A percentile compares a stretch with the other conserved stretches of the same genome.
These are phyloP conservation scores for Varroa destructor DNA, from an alignment of 1,140 invertebrate genomes.

Conservation along the genomic window DNA sequence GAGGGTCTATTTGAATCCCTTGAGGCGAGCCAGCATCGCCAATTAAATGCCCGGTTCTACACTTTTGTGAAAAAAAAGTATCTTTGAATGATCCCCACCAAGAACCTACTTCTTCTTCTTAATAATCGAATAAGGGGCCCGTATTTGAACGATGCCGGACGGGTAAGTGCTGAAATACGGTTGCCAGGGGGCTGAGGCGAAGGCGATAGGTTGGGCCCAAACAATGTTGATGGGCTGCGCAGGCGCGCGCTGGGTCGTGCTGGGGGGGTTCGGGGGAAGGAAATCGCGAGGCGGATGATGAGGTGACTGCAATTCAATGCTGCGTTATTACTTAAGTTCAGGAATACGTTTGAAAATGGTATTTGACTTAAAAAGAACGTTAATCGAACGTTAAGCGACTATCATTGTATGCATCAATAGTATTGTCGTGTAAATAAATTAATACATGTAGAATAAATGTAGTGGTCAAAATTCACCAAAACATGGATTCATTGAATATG, in stretches of 20 bases:
- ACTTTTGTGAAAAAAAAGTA: neutral
- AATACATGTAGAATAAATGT: too few relatives aligned
- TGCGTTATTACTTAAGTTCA: too few relatives aligned
- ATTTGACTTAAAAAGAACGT: too few relatives aligned
- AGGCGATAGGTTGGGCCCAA: constrained; percentile 5
- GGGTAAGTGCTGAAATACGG: neutral
- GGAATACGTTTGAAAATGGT: too few relatives aligned
- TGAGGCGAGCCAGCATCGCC: too few relatives aligned
- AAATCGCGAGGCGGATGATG: constrained; percentile 12
- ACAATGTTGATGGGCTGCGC: neutral
- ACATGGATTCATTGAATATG: too few relatives aligned
- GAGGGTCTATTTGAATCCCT: too few relatives aligned
- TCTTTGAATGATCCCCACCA: neutral
- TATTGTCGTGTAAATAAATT: too few relatives aligned
- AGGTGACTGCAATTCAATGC: neutral
- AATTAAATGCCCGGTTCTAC: neutral
- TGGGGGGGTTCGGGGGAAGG: neutral
- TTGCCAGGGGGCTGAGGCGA: neutral
- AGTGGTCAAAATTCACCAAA: too few relatives aligned
- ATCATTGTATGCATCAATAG: too few relatives aligned
- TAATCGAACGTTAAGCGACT: too few relatives aligned
- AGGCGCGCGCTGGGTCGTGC: neutral
- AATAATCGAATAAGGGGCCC: too few relatives aligned
- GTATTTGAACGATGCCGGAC: neutral
- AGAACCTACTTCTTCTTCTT: constrained; percentile 1